Conservation (phyloP, 2,113 vertebrate species). For the Daphoenositta chrysoptera region DNA sequence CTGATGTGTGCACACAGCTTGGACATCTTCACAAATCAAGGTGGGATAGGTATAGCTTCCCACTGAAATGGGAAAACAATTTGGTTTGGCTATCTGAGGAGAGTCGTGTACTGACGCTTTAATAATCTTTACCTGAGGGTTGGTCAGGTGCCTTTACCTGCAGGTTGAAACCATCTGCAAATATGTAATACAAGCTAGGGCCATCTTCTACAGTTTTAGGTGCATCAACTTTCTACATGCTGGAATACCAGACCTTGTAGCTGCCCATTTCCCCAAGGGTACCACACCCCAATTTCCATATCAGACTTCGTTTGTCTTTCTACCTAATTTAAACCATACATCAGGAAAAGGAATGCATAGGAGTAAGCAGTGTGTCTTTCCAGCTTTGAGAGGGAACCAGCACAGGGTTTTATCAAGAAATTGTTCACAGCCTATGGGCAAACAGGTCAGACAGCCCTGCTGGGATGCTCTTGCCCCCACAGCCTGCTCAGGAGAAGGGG, state of each 20-base stretch:
- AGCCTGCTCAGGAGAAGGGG: background rate
- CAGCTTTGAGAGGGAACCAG: background rate
- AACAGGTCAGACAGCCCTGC: fast-evolving
- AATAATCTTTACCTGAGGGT: background rate
- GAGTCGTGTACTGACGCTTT: too few species aligned
- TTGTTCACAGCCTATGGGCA: background rate
- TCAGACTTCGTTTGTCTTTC: background rate
- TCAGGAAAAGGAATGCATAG: background rate
- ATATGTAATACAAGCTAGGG: background rate
- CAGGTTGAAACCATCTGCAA: background rate
- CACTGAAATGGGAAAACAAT: background rate
- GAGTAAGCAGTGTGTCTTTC: background rate
- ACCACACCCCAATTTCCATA: background rate
- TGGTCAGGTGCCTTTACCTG: background rate
- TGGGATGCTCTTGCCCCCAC: background rate
- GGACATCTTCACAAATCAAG: background rate
- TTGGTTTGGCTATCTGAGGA: background rate
- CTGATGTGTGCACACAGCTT: background rate
- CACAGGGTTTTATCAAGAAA: background rate
- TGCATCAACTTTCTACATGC: background rate
- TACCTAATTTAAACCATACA: background rate
- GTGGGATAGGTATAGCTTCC: background rate
- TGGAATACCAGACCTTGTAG: background rate
- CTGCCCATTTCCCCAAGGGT: background rate
- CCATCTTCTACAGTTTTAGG: background rate